These are phyloP conservation scores for Lampris incognitus DNA, from an alignment of 2,113 vertebrate genomes.

Conservation along the genomic window DNA sequence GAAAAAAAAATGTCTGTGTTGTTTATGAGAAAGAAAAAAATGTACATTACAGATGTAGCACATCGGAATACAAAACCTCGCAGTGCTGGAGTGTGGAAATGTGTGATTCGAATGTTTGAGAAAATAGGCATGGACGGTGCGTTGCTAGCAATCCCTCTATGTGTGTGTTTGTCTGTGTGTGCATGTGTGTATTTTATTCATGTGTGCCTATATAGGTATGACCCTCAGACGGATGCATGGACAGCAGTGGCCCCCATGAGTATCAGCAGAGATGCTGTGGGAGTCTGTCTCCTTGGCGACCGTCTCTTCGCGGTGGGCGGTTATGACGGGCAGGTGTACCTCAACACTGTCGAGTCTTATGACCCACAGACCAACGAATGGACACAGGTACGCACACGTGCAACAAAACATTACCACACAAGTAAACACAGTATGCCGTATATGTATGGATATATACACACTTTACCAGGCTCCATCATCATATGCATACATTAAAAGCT, in stretches of 20 bases:
- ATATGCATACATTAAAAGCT: too few relatives aligned
- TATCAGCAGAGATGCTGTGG: constrained; percentile 96
- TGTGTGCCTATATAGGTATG: constrained; percentile 84
- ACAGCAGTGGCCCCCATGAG: constrained; percentile 98
- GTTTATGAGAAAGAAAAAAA: too few relatives aligned
- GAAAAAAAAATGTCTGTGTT: too few relatives aligned
- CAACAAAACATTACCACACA: constrained; percentile 73
- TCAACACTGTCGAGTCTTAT: constrained; percentile 95
- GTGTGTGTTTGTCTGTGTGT: constrained; percentile 8
- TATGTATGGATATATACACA: constrained; percentile 90
- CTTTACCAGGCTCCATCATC: neutral
- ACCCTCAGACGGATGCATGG: constrained; percentile 97
- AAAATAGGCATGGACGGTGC: too few relatives aligned
- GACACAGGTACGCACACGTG: constrained; percentile 87
- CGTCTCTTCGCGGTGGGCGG: constrained; percentile 95
- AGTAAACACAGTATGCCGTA: constrained; percentile 37
- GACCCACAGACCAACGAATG: constrained; percentile 98
- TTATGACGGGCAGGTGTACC: constrained; percentile 95
- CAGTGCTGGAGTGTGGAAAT: neutral
- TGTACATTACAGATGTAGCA: neutral
- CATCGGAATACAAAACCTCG: neutral
- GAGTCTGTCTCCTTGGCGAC: constrained; percentile 97
- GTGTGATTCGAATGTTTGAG: neutral
- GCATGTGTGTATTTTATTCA: constrained; percentile 16
- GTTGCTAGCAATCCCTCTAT: neutral